Base-by-base conservation (phyloP, 2,113 vertebrate genomes). In the Abramis brama region DNA sequence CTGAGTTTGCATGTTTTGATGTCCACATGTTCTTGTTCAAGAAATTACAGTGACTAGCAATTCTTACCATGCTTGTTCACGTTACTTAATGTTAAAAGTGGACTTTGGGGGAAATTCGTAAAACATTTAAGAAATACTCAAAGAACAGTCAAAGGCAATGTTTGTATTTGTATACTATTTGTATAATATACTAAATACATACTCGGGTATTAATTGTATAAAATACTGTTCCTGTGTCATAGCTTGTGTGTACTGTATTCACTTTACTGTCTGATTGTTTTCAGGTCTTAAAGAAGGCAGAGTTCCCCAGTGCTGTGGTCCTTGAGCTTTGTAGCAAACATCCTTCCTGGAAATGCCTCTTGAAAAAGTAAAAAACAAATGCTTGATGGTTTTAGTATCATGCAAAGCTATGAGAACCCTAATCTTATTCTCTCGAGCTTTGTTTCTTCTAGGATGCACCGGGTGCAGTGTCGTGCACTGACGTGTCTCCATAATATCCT, bases 401-500 rank as follows among this genome's bases (percentile, higher is more conserved):
- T 83, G n/a, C 30, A 39, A 70, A 70, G 10, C 5, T 10, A 33
- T n/a, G 1, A 36, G 55, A 71, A 57, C 6, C 6, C 5, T 55
- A 6, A 57, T 43, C 17, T n/a, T 21, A 70, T 4, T 5, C 4
- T 21, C 25, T 83, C 25, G 50, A 21, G 7, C 1, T 17, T 27
- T 71, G 39, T 57, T 23, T 73, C 13, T 90, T 93, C 57, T 90
- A 99, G 98, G 82, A 95, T 99, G 94, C 94, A 92, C 66, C 94
- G 94, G 0, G 92, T 99, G 8, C 98, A 99, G 90, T 97, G 95
- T 45, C 94, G 98, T 87, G 98, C 98, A 3, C 94, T 99, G 80
- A 96, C 96, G 0, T 98, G 97, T 87, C 96, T 99, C 55, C 97
- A 99, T 59, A 99, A 95, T 88, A 96, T 99, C 52, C 92, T 99